Conservation (phyloP, 2,113 vertebrate species). For the Chlamydotis undulata region DNA sequence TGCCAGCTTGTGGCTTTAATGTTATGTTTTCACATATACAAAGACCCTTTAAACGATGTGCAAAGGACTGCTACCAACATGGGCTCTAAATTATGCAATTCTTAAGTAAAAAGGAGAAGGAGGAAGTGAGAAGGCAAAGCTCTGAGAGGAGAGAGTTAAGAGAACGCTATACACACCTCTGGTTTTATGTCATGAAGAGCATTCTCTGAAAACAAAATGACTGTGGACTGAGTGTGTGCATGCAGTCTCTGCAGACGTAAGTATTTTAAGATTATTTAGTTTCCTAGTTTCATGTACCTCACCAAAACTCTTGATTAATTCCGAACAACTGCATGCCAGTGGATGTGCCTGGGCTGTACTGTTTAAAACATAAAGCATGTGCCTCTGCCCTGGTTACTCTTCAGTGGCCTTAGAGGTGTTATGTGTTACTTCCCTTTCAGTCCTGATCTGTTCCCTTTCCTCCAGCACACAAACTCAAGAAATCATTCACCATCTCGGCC, state of each 20-base stretch:
- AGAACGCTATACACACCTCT: fast-evolving
- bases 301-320: not conserved
- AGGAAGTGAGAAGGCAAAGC: not conserved
- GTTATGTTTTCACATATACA: not conserved
- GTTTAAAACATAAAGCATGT: fast-evolving
- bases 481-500: not conserved
- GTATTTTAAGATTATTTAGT: not conserved
- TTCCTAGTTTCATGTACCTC: not conserved
- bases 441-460: not conserved
- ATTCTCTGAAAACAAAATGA: not conserved
- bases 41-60: not conserved
- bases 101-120: not conserved
- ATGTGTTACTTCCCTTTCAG: not conserved
- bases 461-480: not conserved
- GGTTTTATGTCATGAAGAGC: not conserved
- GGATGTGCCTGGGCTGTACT: not conserved
- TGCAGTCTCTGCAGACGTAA: fast-evolving
- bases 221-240: fast-evolving
- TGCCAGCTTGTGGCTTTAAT: not conserved
- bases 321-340: not conserved
- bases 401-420: not conserved
- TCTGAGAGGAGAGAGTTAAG: not conserved
- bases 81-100: not conserved
- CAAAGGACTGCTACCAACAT: not conserved
- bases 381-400: not conserved